Base-by-base conservation (phyloP, 2,797 vertebrate species). In the Margarornis squamiger region DNA sequence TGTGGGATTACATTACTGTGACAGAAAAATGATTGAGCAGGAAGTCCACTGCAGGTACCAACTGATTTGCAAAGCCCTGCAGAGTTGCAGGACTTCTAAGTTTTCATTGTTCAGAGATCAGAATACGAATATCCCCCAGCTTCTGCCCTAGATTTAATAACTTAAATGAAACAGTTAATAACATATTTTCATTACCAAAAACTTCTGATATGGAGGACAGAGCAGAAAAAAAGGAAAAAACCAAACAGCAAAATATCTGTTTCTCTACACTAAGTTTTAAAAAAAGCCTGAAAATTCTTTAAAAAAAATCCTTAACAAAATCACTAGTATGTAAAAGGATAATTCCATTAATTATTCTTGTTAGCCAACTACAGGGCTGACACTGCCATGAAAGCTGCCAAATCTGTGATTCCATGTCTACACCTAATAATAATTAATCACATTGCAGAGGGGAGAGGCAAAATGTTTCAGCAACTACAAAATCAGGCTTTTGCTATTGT, bases 21-120 rank as follows among this genome's bases (percentile, higher is more conserved):
- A 96, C 89, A 95, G 67, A 55, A 87, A 95, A 93, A 65, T 24
- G 65, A 94, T 39, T 0, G 52, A 93, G 52, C 30, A 85, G 61
- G 10, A 73, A 86, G 73, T 48, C 55, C 52, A 41, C 8, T 72
- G 43, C 68, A 89, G 22, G 38, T 89, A 94, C 34, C 34, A 49
- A 46, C 57, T 65, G 61, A 86, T 88, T 71, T 74, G 43, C 49
- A 92, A 84, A 78, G 76, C 70, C 66, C 90, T 65, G 43, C 9
- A 70, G 86, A 87, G n/a, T 1, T 61, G 32, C 52, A 88, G 55
- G 57, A 41, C n/a, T 3, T 8, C 59, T 34, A 57, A 16, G 3
- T 67, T 73, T 55, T 74, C 81, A 46, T 20, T 71, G 78, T 51
- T 80, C 54, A 70, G 63, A 92, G 36, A 71, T 30, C 52, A 83